Conservation (phyloP, 2,888 invertebrate species). For the Patella caerulea region DNA sequence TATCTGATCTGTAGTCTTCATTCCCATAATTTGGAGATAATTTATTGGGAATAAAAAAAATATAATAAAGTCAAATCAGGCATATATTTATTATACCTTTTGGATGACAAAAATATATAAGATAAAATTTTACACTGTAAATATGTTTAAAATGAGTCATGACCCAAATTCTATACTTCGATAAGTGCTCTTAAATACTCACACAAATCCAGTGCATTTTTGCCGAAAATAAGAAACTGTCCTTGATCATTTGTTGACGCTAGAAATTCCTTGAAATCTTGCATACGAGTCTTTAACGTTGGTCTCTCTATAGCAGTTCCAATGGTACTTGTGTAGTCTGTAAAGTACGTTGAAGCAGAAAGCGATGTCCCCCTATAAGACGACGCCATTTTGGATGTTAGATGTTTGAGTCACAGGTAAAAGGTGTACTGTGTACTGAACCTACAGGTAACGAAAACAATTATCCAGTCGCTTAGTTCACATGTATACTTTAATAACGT, state of each 20-base stretch:
- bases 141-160: no score
- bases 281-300: background rate
- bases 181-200: background rate
- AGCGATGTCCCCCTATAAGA: background rate
- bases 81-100: no score
- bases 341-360: background rate
- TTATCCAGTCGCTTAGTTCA: background rate
- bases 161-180: no score
- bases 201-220: background rate
- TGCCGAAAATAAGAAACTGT: background rate
- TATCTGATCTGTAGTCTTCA: no score
- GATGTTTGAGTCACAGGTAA: conserved; percentile 1
- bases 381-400: conserved; percentile 1
- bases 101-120: no score
- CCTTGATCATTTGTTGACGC: background rate
- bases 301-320: background rate
- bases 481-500: background rate
- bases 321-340: background rate
- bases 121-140: no score
- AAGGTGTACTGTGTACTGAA: no score
- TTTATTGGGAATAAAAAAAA: no score
- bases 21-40: no score
- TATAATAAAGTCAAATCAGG: no score
- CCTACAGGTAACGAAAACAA: background rate
- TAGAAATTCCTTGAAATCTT: background rate